Base-by-base conservation (phyloP, 2,113 vertebrate genomes). In the Ochotona curzoniae region DNA sequence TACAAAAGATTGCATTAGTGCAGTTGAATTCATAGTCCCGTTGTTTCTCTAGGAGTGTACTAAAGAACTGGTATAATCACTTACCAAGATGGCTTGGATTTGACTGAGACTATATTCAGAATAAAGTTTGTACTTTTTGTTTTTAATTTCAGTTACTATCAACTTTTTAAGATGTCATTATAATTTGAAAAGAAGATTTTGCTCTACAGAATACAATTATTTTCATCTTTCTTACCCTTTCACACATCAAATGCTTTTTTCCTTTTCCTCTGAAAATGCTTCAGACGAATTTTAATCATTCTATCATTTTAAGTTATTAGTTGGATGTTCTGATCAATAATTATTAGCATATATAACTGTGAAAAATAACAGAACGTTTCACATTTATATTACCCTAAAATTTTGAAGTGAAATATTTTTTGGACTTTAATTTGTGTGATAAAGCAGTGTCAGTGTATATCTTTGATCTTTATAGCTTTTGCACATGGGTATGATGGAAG, bases 261-360 rank as follows among this genome's bases (percentile, higher is more conserved):
- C 7, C 44, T 67, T 92, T 79, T 51, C 7, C 64, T 64, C 21
- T 76, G 69, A 87, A 93, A 93, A 74, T 49, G 0, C 75, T 76
- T 73, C 15, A 49, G 28, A 93, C 28, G 76, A 61, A 91, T 89
- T 86, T 44, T 67, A 61, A 64, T 49, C 82, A 18, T 54, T 87
- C 10, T 67, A 49, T 10, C 32, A 28, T 87, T 61, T 78, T 84
- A 12, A 89, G 75, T 69, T 86, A 70, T 51, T 60, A 54, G 18
- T 87, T 86, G 9, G 3, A 28, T 64, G 4, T 70, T 26, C 47
- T 57, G 18, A 18, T 67, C 12, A 30, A 91, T 83, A 95, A 49
- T 71, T 28, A 87, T 44, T 83, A 66, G 80, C 8, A 80, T 78
- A 84, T 81, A 54, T 35, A 26, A 78, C 3, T 78, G 18, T 57